A percentile compares a stretch with the other conserved stretches of the same genome.
phyloP scores from a whole-genome alignment of 2,797 vertebrate genomes.

The Capromys pilorides region DNA sequence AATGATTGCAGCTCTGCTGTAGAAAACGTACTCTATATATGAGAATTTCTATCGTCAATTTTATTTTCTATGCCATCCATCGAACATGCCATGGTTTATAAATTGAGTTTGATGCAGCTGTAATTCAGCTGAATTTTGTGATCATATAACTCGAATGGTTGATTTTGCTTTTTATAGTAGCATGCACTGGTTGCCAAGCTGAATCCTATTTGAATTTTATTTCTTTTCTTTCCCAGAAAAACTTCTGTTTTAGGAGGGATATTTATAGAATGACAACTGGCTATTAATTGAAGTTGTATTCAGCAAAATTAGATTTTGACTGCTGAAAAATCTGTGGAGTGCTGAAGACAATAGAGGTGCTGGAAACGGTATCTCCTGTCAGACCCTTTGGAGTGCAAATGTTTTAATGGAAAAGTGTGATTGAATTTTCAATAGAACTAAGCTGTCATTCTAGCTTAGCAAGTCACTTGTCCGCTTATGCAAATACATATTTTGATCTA shows the following conservation, averaged over 20 bases:
- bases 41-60: background rate
- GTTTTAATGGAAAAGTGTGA: slow-evolving; percentile 39
- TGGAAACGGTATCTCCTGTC: background rate
- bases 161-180: background rate
- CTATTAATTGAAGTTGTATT: slow-evolving; percentile 66
- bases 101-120: background rate
- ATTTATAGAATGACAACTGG: slow-evolving; percentile 68
- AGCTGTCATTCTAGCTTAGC: slow-evolving; percentile 44
- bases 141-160: background rate
- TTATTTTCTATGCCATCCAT: background rate
- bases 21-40: rapidly evolving
- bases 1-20: rapidly evolving
- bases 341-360: background rate
- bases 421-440: slow-evolving; percentile 62
- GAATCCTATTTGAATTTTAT: slow-evolving; percentile 48
- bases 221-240: slow-evolving; percentile 60
- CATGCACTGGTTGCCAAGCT: background rate
- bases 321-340: slow-evolving; percentile 60
- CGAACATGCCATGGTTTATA: background rate
- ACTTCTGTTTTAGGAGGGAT: slow-evolving; percentile 59
- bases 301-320: slow-evolving; percentile 48
- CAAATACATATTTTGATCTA: slow-evolving; percentile 12
- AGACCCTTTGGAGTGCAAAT: slow-evolving; percentile 60
- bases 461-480: background rate
- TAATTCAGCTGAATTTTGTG: background rate